A percentile compares a stretch with the other conserved stretches of the same genome.
Conservation (phyloP, 2,797 vertebrate species). For the Taeniopygia guttata region DNA sequence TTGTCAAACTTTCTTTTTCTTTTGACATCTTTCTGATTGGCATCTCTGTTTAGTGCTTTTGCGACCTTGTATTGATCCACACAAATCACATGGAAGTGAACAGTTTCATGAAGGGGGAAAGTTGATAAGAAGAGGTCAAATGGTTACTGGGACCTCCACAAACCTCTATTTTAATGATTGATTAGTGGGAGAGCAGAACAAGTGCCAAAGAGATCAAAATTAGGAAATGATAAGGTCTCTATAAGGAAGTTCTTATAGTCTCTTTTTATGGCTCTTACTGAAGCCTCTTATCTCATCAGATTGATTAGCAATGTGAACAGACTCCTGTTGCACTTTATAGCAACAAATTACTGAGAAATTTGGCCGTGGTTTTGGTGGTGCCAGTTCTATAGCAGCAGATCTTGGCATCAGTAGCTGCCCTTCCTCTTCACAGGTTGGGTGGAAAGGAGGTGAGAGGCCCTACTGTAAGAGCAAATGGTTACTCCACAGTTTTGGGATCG, state of each 20-base stretch:
- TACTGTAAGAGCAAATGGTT: rapidly evolving
- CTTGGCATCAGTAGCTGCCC: not conserved
- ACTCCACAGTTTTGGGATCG: rapidly evolving
- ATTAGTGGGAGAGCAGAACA: not conserved
- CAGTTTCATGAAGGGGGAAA: not conserved
- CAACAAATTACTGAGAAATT: not conserved
- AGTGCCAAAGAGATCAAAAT: conserved; percentile 11
- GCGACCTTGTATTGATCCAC: conserved; percentile 58
- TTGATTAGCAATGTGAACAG: not conserved
- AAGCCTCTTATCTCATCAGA: not conserved
- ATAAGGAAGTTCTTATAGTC: not conserved
- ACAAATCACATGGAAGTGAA: conserved; percentile 6
- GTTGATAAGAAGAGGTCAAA: conserved; percentile 37
- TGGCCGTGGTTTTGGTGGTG: not conserved
- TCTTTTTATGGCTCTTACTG: not conserved
- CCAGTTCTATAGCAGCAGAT: rapidly evolving
- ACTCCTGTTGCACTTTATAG: not conserved
- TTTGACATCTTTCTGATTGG: conserved; percentile 43
- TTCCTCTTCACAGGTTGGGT: rapidly evolving
- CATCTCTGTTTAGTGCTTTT: conserved; percentile 40
- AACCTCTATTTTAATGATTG: not conserved
- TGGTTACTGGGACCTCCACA: not conserved
- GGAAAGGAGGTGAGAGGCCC: too few species aligned
- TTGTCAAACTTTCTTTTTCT: conserved; percentile 66
- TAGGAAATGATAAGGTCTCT: not conserved